Conservation (phyloP, 2,888 invertebrate genomes). For the Elegia similella region DNA sequence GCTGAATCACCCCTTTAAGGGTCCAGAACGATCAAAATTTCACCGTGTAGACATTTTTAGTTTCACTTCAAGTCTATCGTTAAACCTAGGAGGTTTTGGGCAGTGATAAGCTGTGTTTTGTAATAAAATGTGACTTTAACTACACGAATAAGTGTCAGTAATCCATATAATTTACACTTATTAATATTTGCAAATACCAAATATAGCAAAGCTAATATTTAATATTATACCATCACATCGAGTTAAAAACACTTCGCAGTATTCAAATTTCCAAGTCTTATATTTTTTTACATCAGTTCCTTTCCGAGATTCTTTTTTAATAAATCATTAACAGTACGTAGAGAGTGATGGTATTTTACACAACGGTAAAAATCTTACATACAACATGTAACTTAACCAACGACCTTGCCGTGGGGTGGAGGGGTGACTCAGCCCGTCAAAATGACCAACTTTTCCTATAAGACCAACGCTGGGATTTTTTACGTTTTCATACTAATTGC, state of each 20-base stretch:
- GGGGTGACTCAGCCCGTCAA: too few relatives aligned
- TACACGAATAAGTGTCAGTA: slow-evolving; percentile 13
- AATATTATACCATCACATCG: background rate
- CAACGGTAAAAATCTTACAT: background rate
- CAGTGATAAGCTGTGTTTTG: background rate
- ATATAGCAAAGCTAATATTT: background rate
- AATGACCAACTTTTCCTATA: too few relatives aligned
- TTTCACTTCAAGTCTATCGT: too few relatives aligned
- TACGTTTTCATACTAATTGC: too few relatives aligned
- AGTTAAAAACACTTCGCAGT: background rate
- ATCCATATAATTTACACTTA: slow-evolving; percentile 18
- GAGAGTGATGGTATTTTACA: background rate
- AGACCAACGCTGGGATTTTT: too few relatives aligned
- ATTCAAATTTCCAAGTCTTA: background rate
- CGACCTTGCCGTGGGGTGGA: too few relatives aligned
- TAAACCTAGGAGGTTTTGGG: background rate
- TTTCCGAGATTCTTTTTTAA: background rate
- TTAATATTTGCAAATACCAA: background rate
- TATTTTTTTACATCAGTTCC: background rate
- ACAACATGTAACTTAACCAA: too few relatives aligned
- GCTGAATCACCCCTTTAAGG: too few relatives aligned
- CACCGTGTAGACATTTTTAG: too few relatives aligned
- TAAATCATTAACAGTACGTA: background rate
- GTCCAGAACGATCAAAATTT: too few relatives aligned
- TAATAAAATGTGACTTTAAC: slow-evolving; percentile 14